Evolutionary conservation across 2,797 vertebrate genomes (phyloP).

Genomic region (Acanthurus lineatus): DNA sequence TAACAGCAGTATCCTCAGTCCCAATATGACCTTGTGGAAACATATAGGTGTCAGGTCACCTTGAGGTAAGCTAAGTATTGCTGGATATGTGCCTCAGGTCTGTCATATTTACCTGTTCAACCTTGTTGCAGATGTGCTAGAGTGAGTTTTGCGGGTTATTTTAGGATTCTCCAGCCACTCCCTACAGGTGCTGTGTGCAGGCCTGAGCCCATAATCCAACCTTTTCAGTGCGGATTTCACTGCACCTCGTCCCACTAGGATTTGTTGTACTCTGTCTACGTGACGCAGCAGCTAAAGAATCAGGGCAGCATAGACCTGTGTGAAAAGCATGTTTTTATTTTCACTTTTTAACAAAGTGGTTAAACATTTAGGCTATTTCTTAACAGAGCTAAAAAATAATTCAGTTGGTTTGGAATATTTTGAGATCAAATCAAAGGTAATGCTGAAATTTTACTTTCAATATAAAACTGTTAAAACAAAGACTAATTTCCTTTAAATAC

Average conservation of each 20-base stretch:
- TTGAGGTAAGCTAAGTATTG: conserved; percentile 50
- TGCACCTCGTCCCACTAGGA: conserved; percentile 34
- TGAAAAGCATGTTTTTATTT: background rate
- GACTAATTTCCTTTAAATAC: too few species aligned
- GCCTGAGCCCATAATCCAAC: conserved; percentile 75
- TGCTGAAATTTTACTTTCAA: background rate
- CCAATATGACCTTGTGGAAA: conserved; percentile 73
- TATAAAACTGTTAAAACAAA: background rate
- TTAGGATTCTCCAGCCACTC: conserved; percentile 69
- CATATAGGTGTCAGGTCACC: conserved; percentile 68
- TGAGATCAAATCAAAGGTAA: background rate
- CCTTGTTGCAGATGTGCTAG: conserved; percentile 60
- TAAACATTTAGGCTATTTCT: background rate
- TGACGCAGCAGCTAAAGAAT: conserved; percentile 23
- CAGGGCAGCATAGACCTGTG: background rate
- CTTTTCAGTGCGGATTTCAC: conserved; percentile 65
- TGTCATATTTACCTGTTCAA: conserved; percentile 60
- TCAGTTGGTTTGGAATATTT: background rate
- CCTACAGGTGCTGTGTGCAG: conserved; percentile 77
- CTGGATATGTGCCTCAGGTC: conserved; percentile 54
- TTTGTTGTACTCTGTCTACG: conserved; percentile 31
- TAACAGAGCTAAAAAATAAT: background rate
- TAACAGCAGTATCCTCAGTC: conserved; percentile 58
- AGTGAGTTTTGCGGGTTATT: conserved; percentile 63
- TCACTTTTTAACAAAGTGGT: background rate